Evolutionary conservation across 2,888 invertebrate species (phyloP).

Genomic region (Dorcus parallelipipedus): DNA sequence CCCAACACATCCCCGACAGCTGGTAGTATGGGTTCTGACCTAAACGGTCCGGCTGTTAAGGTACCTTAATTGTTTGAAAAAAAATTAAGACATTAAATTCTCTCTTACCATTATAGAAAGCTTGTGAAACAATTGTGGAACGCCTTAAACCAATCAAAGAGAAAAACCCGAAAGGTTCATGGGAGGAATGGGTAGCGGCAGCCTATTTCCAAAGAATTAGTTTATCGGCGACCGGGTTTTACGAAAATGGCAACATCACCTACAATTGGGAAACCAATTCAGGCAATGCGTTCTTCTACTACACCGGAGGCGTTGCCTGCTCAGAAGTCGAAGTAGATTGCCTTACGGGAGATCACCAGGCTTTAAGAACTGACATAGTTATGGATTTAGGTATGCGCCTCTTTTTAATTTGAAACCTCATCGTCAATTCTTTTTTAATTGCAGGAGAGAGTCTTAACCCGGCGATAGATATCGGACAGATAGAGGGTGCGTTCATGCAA

Average conservation of each 20-base stretch:
- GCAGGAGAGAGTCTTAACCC: constrained; percentile 80
- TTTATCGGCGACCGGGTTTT: constrained; percentile 80
- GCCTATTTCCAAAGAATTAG: constrained; percentile 77
- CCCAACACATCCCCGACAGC: constrained; percentile 90
- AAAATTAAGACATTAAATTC: not conserved
- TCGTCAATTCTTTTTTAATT: constrained; percentile 16
- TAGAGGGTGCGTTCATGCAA: constrained; percentile 93
- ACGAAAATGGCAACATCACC: constrained; percentile 71
- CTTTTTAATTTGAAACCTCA: too few relatives aligned
- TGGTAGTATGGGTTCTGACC: constrained; percentile 82
- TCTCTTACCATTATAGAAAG: constrained; percentile 53
- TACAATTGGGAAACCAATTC: constrained; percentile 67
- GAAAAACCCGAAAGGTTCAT: constrained; percentile 71
- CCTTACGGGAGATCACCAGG: constrained; percentile 89
- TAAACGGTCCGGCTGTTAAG: constrained; percentile 88
- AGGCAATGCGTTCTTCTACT: constrained; percentile 79
- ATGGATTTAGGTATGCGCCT: constrained; percentile 70
- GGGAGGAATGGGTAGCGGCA: constrained; percentile 78
- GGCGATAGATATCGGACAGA: constrained; percentile 94
- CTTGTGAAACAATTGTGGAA: constrained; percentile 71
- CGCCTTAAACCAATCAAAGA: constrained; percentile 72
- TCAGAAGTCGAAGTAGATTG: constrained; percentile 92
- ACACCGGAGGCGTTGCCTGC: constrained; percentile 80
- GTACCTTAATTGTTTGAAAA: constrained; percentile 37
- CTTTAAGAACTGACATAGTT: constrained; percentile 86